phyloP scores from a whole-genome alignment of 2,113 vertebrate genomes.

The Cryptomyrus ogoouensis region DNA sequence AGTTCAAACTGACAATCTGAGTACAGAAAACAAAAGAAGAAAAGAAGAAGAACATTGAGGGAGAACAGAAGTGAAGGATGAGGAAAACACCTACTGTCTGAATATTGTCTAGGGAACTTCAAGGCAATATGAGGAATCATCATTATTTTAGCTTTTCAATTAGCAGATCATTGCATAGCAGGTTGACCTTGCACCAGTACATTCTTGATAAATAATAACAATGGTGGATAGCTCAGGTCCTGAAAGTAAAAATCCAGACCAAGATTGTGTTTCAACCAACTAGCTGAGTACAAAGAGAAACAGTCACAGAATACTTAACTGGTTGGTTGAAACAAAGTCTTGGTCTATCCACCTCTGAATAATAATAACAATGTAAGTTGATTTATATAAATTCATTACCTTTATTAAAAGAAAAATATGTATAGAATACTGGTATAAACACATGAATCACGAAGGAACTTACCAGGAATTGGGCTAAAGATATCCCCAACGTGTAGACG shows the following conservation, averaged over 20 bases:
- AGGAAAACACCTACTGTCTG: not conserved
- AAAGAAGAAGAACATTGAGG: slow-evolving; percentile 31
- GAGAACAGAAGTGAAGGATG: not conserved
- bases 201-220: not conserved
- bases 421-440: not conserved
- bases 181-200: not conserved
- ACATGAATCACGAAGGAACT: slow-evolving; percentile 30
- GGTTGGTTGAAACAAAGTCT: too few species aligned
- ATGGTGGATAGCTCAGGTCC: not conserved
- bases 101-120: not conserved
- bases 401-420: slow-evolving; percentile 31
- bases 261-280: not conserved
- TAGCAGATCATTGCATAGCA: not conserved
- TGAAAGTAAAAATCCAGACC: not conserved
- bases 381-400: not conserved
- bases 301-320: too few species aligned
- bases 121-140: not conserved
- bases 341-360: not conserved
- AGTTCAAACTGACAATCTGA: slow-evolving; percentile 95
- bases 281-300: not conserved
- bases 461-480: slow-evolving; percentile 97
- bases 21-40: not conserved
- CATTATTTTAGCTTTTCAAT: not conserved
- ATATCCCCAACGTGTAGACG: slow-evolving; percentile 93
- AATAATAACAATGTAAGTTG: not conserved